Base-by-base conservation (phyloP, 1,140 invertebrate genomes). In the Musca domestica region DNA sequence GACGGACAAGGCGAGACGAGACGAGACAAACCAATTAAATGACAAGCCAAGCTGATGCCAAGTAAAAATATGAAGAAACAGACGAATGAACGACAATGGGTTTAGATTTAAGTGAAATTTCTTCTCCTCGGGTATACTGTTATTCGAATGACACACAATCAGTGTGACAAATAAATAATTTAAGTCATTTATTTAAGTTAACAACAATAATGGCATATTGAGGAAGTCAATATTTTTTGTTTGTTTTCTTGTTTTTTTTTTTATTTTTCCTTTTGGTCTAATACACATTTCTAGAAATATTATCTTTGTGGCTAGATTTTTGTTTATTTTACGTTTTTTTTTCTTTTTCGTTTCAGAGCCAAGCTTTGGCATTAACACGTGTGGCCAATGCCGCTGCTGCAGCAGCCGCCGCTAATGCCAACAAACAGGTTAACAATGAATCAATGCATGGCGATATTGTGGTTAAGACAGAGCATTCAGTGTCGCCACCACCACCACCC, bases 301-400 rank as follows among this genome's bases (percentile, higher is more conserved):
- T 20, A 19, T 52, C 17, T 19, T 17, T 41, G 30, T 51, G 25
- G 64, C 22, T 46, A 65, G 20, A 58, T 58, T 56, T 67, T 41
- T 34, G 19, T 30, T 51, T 54, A 25, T 41, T 25, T n/a, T n/a
- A n/a, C n/a, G n/a, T n/a, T 64, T 52, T 12, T 4, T 56, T 48
- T 69, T 66, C 19, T 65, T 66, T 67, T 67, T 12, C 63, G n/a
- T 72, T 56, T 58, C 69, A 82, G 80, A 78, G 78, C 41, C 80
- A 82, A 70, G 80, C 80, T 12, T 66, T 82, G 70, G 80, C 80
- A 22, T 69, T 82, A 41, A 82, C 80, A 22, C 74, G 80, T 30
- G 75, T 76, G 56, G 76, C 75, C 30, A 75, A 74, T 67, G 77
- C 77, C 67, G 76, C 76, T 34, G 77, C 77, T 20, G 77, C 77